Evolutionary conservation across 2,113 vertebrate genomes (phyloP).

Genomic region (Datnioides undecimradiatus): DNA sequence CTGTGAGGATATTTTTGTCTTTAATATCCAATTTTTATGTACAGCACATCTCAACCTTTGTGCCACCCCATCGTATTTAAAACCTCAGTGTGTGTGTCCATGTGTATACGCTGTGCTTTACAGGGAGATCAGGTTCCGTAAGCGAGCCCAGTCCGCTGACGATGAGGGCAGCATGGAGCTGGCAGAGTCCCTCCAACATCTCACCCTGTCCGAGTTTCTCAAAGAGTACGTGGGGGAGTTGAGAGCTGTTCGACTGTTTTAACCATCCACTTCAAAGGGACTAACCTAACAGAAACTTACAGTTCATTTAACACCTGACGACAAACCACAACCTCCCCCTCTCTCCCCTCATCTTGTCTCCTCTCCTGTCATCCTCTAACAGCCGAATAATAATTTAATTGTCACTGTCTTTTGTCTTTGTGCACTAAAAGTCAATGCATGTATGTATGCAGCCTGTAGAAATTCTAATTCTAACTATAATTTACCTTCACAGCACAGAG

Average conservation of each 20-base stretch:
- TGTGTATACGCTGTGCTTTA: constrained; percentile 65
- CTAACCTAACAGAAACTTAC: constrained; percentile 27
- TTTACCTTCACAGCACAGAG: constrained; percentile 31
- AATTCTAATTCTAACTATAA: not conserved
- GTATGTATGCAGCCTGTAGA: constrained; percentile 33
- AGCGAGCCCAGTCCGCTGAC: constrained; percentile 84
- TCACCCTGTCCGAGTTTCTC: constrained; percentile 88
- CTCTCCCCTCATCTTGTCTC: too few relatives aligned
- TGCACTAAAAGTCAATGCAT: not conserved
- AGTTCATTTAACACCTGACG: constrained; percentile 9
- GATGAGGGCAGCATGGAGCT: constrained; percentile 83
- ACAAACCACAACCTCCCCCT: not conserved
- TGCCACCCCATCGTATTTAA: not conserved
- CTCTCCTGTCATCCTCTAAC: not conserved
- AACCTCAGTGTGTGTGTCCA: constrained; percentile 4
- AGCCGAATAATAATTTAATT: constrained; percentile 2
- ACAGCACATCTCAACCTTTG: not conserved
- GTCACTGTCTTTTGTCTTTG: constrained; percentile 33
- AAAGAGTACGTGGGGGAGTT: constrained; percentile 84
- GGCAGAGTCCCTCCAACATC: constrained; percentile 85
- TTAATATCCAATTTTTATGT: not conserved
- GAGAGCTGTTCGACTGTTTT: not conserved
- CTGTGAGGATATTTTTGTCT: too few relatives aligned
- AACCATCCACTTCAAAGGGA: not conserved
- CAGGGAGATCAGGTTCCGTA: constrained; percentile 85